phyloP scores from a whole-genome alignment of 2,888 invertebrate species.

The Poecilus cupreus region DNA sequence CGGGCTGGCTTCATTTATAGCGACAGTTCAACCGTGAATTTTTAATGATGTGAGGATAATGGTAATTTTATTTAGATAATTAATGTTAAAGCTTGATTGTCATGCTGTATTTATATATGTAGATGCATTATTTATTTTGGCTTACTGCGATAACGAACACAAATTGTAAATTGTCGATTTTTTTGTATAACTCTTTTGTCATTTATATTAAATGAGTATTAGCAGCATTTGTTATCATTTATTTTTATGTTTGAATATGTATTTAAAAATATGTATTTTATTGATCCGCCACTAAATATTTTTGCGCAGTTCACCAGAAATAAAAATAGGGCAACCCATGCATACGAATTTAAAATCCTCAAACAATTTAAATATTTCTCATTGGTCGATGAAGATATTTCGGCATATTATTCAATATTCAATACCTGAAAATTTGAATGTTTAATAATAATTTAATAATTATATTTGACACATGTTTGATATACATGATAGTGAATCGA shows the following conservation, averaged over 20 bases:
- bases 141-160: slow-evolving; percentile 27
- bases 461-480: too few species aligned
- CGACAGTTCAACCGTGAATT: slow-evolving; percentile 17
- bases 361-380: too few species aligned
- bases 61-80: slow-evolving; percentile 50
- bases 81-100: slow-evolving; percentile 43
- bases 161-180: slow-evolving; percentile 39
- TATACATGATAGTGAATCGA: too few species aligned
- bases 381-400: too few species aligned
- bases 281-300: background rate
- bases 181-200: slow-evolving; percentile 21
- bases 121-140: slow-evolving; percentile 41
- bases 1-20: background rate
- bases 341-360: too few species aligned
- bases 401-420: too few species aligned
- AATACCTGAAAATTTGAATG: too few species aligned
- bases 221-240: background rate
- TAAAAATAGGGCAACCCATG: too few species aligned
- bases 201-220: slow-evolving; percentile 17
- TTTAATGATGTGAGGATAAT: slow-evolving; percentile 52
- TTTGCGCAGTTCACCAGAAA: too few species aligned
- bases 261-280: slow-evolving; percentile 17
- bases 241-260: background rate
- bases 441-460: too few species aligned
- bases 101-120: slow-evolving; percentile 30